Evolutionary conservation across 2,888 invertebrate species (phyloP).

Genomic region (Mimas tiliae): DNA sequence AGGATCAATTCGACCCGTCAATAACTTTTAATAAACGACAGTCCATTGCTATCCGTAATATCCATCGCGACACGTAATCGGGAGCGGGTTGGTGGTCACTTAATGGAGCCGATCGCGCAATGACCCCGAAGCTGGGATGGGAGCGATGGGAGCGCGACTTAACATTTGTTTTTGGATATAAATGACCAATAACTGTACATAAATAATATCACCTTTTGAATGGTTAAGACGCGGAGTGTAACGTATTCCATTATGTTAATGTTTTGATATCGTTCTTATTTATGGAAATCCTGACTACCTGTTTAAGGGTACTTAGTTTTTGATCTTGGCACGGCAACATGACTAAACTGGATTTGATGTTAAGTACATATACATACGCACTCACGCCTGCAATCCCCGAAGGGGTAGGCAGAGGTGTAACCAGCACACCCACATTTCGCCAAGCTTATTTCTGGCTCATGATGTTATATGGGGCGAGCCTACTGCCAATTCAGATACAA

Average conservation of each 20-base stretch:
- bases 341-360: too few species aligned
- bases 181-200: constrained; percentile 55
- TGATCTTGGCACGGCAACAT: too few species aligned
- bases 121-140: constrained; percentile 68
- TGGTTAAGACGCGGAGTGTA: not conserved
- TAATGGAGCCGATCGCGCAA: constrained; percentile 75
- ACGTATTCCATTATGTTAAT: constrained; percentile 11
- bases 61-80: constrained; percentile 64
- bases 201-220: constrained; percentile 38
- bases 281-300: not conserved
- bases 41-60: constrained; percentile 40
- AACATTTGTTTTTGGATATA: constrained; percentile 65
- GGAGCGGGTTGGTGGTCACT: constrained; percentile 61
- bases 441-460: too few species aligned
- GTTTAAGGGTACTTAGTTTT: not conserved
- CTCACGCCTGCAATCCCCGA: too few species aligned
- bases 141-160: constrained; percentile 50
- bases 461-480: too few species aligned
- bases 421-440: too few species aligned
- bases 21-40: constrained; percentile 36
- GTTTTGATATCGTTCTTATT: constrained; percentile 1
- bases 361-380: too few species aligned
- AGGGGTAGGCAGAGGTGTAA: too few species aligned
- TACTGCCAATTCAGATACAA: too few species aligned
- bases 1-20: constrained; percentile 32